phyloP scores from a whole-genome alignment of 2,113 vertebrate genomes.

The Malaclemys terrapin region DNA sequence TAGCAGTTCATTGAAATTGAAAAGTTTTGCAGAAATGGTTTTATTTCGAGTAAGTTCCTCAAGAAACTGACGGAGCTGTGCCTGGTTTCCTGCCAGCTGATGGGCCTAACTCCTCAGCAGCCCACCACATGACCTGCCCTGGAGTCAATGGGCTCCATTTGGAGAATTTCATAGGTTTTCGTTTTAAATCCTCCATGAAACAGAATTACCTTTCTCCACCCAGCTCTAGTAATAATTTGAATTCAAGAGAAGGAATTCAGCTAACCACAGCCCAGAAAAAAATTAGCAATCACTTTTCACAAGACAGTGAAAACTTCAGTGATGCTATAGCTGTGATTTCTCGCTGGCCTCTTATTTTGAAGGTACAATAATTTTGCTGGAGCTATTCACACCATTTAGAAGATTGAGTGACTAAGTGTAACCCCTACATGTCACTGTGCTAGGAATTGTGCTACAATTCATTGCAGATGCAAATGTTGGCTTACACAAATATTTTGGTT shows the following conservation, averaged over 20 bases:
- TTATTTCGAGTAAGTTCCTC: fast-evolving
- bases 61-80: background rate
- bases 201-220: fast-evolving
- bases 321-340: background rate
- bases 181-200: background rate
- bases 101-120: background rate
- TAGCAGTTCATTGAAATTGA: background rate
- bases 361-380: background rate
- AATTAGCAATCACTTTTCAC: background rate
- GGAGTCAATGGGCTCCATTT: background rate
- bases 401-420: background rate
- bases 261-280: background rate
- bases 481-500: background rate
- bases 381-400: background rate
- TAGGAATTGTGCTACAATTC: background rate
- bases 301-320: background rate
- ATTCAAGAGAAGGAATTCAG: background rate
- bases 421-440: background rate
- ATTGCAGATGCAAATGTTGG: background rate
- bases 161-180: background rate
- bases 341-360: background rate
- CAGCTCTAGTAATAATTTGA: background rate
- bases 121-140: fast-evolving
- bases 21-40: background rate
- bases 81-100: background rate